A percentile compares a stretch with the other conserved stretches of the same genome.
These are phyloP conservation scores for Mesaphorura yosii DNA, from an alignment of 1,140 invertebrate genomes.

Conservation along the genomic window DNA sequence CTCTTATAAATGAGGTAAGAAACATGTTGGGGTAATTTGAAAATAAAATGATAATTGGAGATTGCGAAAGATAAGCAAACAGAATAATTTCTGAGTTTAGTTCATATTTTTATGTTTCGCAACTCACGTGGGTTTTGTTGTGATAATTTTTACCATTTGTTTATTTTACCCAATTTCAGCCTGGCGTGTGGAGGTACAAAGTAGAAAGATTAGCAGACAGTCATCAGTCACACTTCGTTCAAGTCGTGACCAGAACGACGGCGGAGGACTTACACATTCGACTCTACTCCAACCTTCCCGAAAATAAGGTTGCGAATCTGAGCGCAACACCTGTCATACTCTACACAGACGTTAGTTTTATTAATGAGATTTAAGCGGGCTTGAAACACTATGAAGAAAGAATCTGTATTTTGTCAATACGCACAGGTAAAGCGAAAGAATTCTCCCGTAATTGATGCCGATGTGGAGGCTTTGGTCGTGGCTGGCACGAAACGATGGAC, in stretches of 20 bases:
- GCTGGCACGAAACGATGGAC: conserved; percentile 30
- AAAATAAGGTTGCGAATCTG: conserved; percentile 30
- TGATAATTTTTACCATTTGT: neutral
- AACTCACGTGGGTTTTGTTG: neutral
- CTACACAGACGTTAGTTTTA: conserved; percentile 38
- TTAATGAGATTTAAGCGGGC: too few species aligned
- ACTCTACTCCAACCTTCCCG: conserved; percentile 26
- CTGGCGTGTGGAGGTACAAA: conserved; percentile 46
- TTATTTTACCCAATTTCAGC: conserved; percentile 39
- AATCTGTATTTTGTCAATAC: too few species aligned
- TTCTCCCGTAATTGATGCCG: conserved; percentile 33
- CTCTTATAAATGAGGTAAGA: conserved; percentile 42
- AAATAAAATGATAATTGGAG: too few species aligned
- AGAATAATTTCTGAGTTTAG: too few species aligned
- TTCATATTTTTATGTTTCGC: too few species aligned
- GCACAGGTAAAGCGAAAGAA: conserved; percentile 39
- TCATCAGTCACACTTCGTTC: conserved; percentile 44
- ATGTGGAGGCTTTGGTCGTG: conserved; percentile 29
- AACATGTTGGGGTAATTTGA: too few species aligned
- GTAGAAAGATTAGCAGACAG: conserved; percentile 45
- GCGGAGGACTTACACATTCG: conserved; percentile 28
- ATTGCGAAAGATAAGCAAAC: too few species aligned
- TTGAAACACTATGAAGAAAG: too few species aligned
- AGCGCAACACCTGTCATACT: conserved; percentile 37
- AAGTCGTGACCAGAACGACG: conserved; percentile 30